Conservation (phyloP, 2,888 invertebrate species). For the Eupeodes luniger region DNA sequence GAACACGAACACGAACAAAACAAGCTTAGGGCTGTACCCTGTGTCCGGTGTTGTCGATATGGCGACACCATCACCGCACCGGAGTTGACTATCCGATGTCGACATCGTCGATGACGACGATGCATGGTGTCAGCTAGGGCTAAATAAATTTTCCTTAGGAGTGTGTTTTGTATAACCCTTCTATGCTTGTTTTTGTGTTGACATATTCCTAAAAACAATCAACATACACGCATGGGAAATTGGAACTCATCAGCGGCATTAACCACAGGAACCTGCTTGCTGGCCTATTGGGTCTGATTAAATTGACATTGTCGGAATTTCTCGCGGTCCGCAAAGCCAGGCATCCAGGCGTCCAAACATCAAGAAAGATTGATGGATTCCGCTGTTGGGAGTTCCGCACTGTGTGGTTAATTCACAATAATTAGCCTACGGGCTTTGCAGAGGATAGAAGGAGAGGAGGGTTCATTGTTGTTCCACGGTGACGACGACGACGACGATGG, state of each 20-base stretch:
- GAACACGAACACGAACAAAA: constrained; percentile 41
- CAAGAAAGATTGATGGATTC: constrained; percentile 62
- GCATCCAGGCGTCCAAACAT: not conserved
- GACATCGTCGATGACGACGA: not conserved
- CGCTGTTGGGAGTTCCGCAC: constrained; percentile 39
- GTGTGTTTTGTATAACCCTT: constrained; percentile 4
- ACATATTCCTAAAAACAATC: constrained; percentile 66
- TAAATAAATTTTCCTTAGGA: constrained; percentile 55
- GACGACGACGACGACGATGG: not conserved
- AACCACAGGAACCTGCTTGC: constrained; percentile 51
- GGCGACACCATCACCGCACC: not conserved
- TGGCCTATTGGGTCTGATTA: constrained; percentile 60
- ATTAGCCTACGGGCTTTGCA: constrained; percentile 47
- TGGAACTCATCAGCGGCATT: constrained; percentile 61
- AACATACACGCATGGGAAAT: constrained; percentile 61
- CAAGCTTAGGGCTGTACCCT: constrained; percentile 23
- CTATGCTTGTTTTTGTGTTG: constrained; percentile 57
- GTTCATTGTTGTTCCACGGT: not conserved
- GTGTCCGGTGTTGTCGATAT: constrained; percentile 4
- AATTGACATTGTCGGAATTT: constrained; percentile 61
- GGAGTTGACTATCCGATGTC: not conserved
- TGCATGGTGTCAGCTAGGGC: constrained; percentile 7
- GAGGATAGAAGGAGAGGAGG: not conserved
- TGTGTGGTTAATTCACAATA: constrained; percentile 66
- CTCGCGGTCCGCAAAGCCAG: constrained; percentile 4